Evolutionary conservation across 2,888 invertebrate genomes (phyloP), one percentile per base, ranked within the genome.

Genomic region (Helicoverpa assulta): DNA sequence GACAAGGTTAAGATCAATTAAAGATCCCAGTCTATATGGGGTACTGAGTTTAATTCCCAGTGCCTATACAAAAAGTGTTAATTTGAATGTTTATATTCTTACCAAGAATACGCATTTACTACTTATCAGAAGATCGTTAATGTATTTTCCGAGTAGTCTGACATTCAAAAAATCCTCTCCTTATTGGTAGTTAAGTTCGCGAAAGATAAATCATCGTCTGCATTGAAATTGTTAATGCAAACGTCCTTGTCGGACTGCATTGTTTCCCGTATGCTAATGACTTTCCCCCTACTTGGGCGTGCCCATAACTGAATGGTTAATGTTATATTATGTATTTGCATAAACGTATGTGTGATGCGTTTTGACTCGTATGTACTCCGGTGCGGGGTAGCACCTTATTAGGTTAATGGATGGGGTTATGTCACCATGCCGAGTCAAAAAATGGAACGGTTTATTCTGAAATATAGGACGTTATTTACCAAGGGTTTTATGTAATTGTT

Each of bases 231-330:
- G 81, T 83, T 81, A 84, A 80, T 82, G 81, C 81, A 79, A 83
- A 84, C 86, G 89, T 86, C 91, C 91, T 91, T 90, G 91, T 73
- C 63, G 64, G 57, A 64, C 86, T 86, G 86, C 86, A 90, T 90
- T 83, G 85, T 85, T 79, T 83, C 62, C 51, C 67, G 57, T 83
- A 90, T 90, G 87, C 86, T 85, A 90, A 91, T 87, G 72, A 69
- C 76, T 78, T 83, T 80, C 85, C 82, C 85, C 82, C 60, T 79
- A 81, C 79, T 85, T 67, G 67, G 78, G 66, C 70, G 74, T 81
- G 74, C 74, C 82, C 82, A 80, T 83, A 78, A 57, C 60, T 67
- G 81, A 67, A 68, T 70, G 52, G 54, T 62, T 76, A 64, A 75
- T 73, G 75, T 62, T 52, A 68, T 57, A 72, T 84, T 80, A 73